phyloP scores from a whole-genome alignment of 2,888 invertebrate species.

The Cetonia aurata region DNA sequence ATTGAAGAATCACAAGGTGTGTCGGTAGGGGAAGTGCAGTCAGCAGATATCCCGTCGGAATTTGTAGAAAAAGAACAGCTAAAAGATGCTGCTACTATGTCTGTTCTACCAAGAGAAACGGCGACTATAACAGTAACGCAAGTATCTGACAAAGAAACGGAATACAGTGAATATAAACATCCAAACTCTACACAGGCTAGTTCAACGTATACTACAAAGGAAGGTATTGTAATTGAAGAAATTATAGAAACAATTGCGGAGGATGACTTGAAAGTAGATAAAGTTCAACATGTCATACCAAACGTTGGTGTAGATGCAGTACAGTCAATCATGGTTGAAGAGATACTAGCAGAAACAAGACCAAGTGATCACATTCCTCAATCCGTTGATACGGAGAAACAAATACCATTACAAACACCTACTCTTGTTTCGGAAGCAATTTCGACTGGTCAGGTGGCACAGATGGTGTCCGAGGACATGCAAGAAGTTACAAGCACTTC shows the following conservation, averaged over 20 bases:
- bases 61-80: slow-evolving; percentile 64
- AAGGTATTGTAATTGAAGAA: slow-evolving; percentile 77
- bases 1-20: slow-evolving; percentile 67
- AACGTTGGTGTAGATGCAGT: slow-evolving; percentile 74
- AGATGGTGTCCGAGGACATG: slow-evolving; percentile 52
- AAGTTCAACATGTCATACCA: slow-evolving; percentile 70
- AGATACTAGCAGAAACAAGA: slow-evolving; percentile 78
- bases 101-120: slow-evolving; percentile 75
- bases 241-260: slow-evolving; percentile 69
- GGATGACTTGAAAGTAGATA: slow-evolving; percentile 68
- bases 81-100: slow-evolving; percentile 70
- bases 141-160: slow-evolving; percentile 73
- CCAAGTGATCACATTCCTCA: slow-evolving; percentile 84
- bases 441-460: slow-evolving; percentile 63
- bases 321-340: slow-evolving; percentile 76
- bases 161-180: slow-evolving; percentile 66
- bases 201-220: slow-evolving; percentile 71
- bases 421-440: slow-evolving; percentile 68
- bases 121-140: slow-evolving; percentile 75
- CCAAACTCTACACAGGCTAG: slow-evolving; percentile 71
- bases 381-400: slow-evolving; percentile 79
- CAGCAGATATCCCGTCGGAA: slow-evolving; percentile 65
- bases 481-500: slow-evolving; percentile 61
- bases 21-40: slow-evolving; percentile 65
- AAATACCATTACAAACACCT: slow-evolving; percentile 66